Evolutionary conservation across 2,888 invertebrate genomes (phyloP), one percentile per base, ranked within the genome.

Genomic region (Apamea crenata): DNA sequence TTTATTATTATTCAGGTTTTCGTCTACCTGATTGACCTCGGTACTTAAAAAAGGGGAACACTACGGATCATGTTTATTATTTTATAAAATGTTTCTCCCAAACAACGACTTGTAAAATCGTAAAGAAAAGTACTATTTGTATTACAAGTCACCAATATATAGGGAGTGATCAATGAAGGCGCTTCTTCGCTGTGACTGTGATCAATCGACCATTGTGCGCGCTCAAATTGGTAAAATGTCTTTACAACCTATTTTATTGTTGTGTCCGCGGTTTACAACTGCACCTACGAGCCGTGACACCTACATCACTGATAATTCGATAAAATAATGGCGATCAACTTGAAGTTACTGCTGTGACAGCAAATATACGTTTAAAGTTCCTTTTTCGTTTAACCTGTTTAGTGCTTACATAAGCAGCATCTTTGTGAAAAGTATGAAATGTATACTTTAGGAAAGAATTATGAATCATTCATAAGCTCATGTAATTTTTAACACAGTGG

Each of bases 151-250:
- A 74, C 74, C 78, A 82, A 88, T 87, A 78, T 78, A 82, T 74
- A 83, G 72, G 63, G 84, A 82, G 80, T 86, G 86, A 85, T 84
- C 87, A 85, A 88, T 87, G 89, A 88, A 88, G 80, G 78, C 70
- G 56, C 84, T 81, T 81, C 78, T 74, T 80, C 75, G 69, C 77
- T 61, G 79, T 90, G 92, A 92, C 91, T 90, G 91, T 92, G 93
- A 93, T 91, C 89, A 90, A 93, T 93, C 69, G 92, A 78, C 90
- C 90, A 93, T 93, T 93, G 92, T 93, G 77, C 66, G 65, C 82
- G 87, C 90, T 91, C 84, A 89, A 92, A 91, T 91, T 90, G 91
- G 89, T 91, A 89, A 91, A 90, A 88, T 89, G 90, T 91, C 79
- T 85, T 87, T 84, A 87, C 87, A 89, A 84, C 87, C 81, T 91